A percentile compares a stretch with the other conserved stretches of the same genome.
Evolutionary conservation across 2,797 vertebrate species (phyloP).

Genomic region (Pangasius djambal): DNA sequence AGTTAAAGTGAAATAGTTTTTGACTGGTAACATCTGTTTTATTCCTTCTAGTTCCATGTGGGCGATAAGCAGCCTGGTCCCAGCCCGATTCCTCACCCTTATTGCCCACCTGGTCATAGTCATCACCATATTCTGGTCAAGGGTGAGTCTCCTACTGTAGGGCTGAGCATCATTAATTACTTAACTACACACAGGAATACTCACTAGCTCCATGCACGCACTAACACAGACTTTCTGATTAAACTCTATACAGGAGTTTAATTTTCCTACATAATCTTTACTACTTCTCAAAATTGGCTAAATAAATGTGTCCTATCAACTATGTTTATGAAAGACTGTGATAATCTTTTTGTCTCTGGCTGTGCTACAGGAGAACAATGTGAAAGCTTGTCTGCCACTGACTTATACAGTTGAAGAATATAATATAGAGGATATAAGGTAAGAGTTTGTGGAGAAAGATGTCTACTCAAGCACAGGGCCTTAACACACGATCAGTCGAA

Average conservation of each 20-base stretch:
- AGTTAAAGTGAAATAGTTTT: neutral
- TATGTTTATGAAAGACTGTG: neutral
- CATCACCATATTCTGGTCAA: constrained; percentile 89
- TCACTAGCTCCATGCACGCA: neutral
- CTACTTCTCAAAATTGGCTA: neutral
- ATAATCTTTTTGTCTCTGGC: neutral
- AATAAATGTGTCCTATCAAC: neutral
- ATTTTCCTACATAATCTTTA: neutral
- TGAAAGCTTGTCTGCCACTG: constrained; percentile 83
- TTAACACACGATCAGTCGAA: neutral
- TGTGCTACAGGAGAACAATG: constrained; percentile 80
- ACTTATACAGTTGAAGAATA: constrained; percentile 80
- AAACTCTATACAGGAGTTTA: neutral
- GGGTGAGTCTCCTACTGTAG: constrained; percentile 74
- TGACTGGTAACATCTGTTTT: neutral
- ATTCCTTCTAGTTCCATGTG: constrained; percentile 52
- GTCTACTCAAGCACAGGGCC: neutral
- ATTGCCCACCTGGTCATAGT: constrained; percentile 87
- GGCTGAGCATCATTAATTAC: neutral
- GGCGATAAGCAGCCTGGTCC: constrained; percentile 78
- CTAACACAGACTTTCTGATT: neutral
- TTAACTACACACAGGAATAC: neutral
- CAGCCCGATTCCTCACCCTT: constrained; percentile 86
- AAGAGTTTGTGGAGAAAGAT: constrained; percentile 51
- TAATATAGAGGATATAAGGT: constrained; percentile 78